A percentile compares a stretch with the other conserved stretches of the same genome.
Conservation (phyloP, 2,113 vertebrate species). For the Pseudopodoces humilis region DNA sequence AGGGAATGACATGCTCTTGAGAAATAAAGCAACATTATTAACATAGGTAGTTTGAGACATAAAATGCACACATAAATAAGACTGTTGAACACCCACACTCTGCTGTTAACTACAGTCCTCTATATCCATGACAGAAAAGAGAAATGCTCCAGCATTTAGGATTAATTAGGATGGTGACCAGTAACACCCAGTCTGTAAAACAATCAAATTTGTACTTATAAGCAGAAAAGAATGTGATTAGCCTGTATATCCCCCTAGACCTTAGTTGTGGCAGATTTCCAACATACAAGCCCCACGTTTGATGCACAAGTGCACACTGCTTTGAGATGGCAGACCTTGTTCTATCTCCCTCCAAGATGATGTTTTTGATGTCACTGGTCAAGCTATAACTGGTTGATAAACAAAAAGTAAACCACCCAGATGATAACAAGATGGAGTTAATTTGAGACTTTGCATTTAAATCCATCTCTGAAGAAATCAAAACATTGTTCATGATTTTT, state of each 20-base stretch:
- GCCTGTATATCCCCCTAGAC: neutral
- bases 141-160: neutral
- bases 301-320: neutral
- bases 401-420: neutral
- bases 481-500: neutral
- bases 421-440: neutral
- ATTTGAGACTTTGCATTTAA: neutral
- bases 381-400: neutral
- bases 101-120: neutral
- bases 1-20: constrained; percentile 85
- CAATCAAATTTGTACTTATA: neutral
- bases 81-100: neutral
- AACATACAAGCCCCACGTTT: neutral
- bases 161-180: neutral
- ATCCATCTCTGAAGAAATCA: neutral
- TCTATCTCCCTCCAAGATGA: neutral
- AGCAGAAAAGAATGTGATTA: neutral
- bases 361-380: neutral
- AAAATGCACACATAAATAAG: neutral
- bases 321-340: neutral
- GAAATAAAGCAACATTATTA: constrained; percentile 9
- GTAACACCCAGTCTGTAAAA: neutral
- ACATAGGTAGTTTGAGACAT: neutral
- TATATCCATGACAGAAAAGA: neutral
- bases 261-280: neutral